phyloP scores from a whole-genome alignment of 2,797 vertebrate genomes.

The Sebastes nivosus region DNA sequence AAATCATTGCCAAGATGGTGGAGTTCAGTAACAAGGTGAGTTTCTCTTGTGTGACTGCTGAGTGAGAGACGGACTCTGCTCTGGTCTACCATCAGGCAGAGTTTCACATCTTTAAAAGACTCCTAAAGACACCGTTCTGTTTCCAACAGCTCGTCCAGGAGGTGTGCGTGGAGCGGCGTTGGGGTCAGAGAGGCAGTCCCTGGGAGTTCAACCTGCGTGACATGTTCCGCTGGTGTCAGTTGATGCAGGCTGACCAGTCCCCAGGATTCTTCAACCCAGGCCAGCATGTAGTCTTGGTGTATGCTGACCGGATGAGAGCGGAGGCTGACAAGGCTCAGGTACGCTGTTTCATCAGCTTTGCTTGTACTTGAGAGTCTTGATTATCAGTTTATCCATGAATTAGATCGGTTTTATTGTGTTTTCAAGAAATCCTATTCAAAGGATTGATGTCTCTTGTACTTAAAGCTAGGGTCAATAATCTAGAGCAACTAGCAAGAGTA shows the following conservation, averaged over 20 bases:
- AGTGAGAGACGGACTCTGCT: not conserved
- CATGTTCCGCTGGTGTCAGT: slow-evolving; percentile 97
- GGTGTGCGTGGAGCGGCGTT: slow-evolving; percentile 88
- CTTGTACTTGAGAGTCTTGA: not conserved
- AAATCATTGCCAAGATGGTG: slow-evolving; percentile 92
- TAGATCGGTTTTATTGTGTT: not conserved
- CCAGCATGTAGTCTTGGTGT: slow-evolving; percentile 93
- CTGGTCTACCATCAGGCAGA: not conserved
- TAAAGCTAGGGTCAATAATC: not conserved
- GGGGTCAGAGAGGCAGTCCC: slow-evolving; percentile 96
- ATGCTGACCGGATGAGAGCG: slow-evolving; percentile 93
- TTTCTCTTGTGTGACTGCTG: not conserved
- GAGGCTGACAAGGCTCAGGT: slow-evolving; percentile 91
- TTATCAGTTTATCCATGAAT: not conserved
- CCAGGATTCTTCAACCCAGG: slow-evolving; percentile 92
- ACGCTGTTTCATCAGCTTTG: not conserved
- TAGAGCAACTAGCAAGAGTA: too few species aligned
- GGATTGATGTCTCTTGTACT: not conserved
- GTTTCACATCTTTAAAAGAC: not conserved
- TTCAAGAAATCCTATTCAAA: not conserved
- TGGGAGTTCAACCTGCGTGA: slow-evolving; percentile 99
- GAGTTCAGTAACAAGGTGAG: slow-evolving; percentile 93
- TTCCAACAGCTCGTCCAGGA: slow-evolving; percentile 88
- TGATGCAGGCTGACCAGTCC: slow-evolving; percentile 94
- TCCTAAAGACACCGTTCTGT: not conserved